Evolutionary conservation across 2,113 vertebrate genomes (phyloP).

Genomic region (Pelodiscus sinensis): DNA sequence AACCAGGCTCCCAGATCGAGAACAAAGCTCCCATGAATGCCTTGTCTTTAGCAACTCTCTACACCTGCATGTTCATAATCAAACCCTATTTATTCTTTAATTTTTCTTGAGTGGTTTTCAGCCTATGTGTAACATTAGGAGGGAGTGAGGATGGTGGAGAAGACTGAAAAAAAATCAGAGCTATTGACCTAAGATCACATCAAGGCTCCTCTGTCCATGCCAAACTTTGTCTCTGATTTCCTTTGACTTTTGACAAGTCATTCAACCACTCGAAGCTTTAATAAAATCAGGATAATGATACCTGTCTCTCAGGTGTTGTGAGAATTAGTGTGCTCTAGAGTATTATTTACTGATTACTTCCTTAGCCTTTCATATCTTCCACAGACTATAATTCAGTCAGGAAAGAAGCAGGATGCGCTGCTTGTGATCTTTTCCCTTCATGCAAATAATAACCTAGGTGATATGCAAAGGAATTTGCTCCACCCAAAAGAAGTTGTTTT

Average conservation of each 20-base stretch:
- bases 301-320: fast-evolving
- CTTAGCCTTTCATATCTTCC: background rate
- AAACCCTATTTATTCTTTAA: background rate
- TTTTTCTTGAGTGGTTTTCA: background rate
- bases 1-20: background rate
- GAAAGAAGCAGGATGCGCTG: fast-evolving
- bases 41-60: background rate
- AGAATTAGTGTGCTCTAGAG: background rate
- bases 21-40: background rate
- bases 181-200: background rate
- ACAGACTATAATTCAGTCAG: background rate
- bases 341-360: background rate
- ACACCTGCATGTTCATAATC: background rate
- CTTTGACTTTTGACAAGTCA: background rate
- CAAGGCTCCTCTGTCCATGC: background rate
- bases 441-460: constrained; percentile 54
- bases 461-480: constrained; percentile 59
- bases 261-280: background rate
- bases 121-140: background rate
- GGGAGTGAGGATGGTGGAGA: background rate
- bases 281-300: background rate
- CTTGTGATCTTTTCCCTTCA: constrained; percentile 10
- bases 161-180: background rate
- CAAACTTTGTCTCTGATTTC: background rate
- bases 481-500: background rate